These are phyloP conservation scores for Corydoras sp. DNA, from an alignment of 2,113 vertebrate species.

Conservation along the genomic window DNA sequence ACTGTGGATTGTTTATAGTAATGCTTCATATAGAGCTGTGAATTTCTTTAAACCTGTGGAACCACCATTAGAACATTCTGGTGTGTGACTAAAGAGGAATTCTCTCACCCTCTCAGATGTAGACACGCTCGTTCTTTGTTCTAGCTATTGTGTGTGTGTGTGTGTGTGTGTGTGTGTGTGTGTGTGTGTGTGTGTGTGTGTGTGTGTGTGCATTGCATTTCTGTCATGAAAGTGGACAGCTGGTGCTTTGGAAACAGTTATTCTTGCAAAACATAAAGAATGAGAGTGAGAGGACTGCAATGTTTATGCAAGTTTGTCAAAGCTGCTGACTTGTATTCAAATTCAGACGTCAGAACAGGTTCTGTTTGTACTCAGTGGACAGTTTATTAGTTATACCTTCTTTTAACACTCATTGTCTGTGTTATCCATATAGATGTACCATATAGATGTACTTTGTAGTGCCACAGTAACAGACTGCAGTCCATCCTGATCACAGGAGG, in stretches of 20 bases:
- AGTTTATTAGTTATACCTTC: too few relatives aligned
- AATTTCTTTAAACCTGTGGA: background rate
- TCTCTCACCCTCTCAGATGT: background rate
- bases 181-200: too few relatives aligned
- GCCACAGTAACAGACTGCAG: too few relatives aligned
- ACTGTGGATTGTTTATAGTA: too few relatives aligned
- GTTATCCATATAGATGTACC: too few relatives aligned
- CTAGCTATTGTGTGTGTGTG: background rate
- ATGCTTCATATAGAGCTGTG: too few relatives aligned
- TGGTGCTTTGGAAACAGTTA: background rate
- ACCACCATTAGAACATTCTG: background rate
- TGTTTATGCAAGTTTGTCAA: background rate
- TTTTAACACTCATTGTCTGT: too few relatives aligned
- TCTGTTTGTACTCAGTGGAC: too few relatives aligned
- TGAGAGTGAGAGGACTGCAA: constrained; percentile 15
- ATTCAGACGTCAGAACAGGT: too few relatives aligned
- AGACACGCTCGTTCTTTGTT: background rate
- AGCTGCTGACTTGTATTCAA: too few relatives aligned
- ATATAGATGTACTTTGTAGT: too few relatives aligned
- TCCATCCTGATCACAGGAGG: too few relatives aligned
- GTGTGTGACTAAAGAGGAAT: background rate
- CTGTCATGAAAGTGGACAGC: background rate
- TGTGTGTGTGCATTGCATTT: background rate
- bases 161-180: background rate
- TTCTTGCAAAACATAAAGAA: constrained; percentile 5